A percentile compares a stretch with the other conserved stretches of the same genome.
These are phyloP conservation scores for Balanococcus diminutus DNA, from an alignment of 2,888 invertebrate species.

Conservation along the genomic window DNA sequence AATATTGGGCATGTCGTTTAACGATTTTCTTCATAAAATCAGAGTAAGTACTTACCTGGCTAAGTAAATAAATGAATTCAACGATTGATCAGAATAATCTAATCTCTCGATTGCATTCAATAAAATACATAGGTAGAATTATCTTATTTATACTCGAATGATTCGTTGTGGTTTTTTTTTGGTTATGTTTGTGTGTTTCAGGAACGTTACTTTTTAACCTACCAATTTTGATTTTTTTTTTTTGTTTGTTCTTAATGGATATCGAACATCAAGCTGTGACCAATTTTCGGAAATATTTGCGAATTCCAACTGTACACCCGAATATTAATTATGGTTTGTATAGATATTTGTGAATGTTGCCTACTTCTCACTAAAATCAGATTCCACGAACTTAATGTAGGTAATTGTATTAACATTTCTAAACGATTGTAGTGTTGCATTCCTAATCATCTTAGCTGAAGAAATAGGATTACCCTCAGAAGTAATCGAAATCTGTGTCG, in stretches of 20 bases:
- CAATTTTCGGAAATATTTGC: slow-evolving; percentile 83
- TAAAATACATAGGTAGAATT: no score
- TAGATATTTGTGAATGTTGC: not conserved
- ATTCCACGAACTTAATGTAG: no score
- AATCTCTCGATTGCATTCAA: no score
- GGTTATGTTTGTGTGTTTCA: not conserved
- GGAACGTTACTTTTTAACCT: not conserved
- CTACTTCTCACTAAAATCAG: not conserved
- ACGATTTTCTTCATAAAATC: no score
- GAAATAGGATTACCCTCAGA: slow-evolving; percentile 71
- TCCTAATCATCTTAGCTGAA: slow-evolving; percentile 75
- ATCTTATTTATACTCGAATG: no score
- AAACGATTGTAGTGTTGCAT: slow-evolving; percentile 80
- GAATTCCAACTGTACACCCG: slow-evolving; percentile 87
- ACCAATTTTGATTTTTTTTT: not conserved
- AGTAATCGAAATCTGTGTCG: slow-evolving; percentile 68
- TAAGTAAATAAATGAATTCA: no score
- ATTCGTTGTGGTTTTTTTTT: not conserved
- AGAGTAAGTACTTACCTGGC: no score
- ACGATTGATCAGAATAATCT: no score
- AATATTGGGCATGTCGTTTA: no score
- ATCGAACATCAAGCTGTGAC: slow-evolving; percentile 67
- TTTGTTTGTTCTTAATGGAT: not conserved
- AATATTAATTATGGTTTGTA: slow-evolving; percentile 79
- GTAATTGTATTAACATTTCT: slow-evolving; percentile 3